Conservation (phyloP, 2,888 invertebrate genomes). For the Melinopterus prodromus region DNA sequence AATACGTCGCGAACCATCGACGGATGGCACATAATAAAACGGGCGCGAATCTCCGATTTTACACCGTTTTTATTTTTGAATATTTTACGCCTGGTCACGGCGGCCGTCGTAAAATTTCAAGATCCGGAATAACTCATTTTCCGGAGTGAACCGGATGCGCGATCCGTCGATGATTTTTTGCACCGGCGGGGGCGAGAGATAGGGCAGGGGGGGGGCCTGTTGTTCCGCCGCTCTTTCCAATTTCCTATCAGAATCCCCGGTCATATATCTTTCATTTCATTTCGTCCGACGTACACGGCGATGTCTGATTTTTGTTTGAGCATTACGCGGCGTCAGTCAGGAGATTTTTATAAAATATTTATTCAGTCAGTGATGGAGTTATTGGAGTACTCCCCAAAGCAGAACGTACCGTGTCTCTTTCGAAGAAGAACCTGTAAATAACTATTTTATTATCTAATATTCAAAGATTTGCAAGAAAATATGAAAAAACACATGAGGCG, state of each 20-base stretch:
- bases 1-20: neutral
- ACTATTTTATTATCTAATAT: too few species aligned
- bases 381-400: too few species aligned
- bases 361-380: too few species aligned
- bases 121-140: neutral
- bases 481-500: too few species aligned
- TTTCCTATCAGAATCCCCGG: neutral
- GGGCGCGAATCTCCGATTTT: neutral
- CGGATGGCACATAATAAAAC: neutral
- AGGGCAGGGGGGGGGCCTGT: neutral
- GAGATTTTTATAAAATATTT: too few species aligned
- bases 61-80: slow-evolving; percentile 4
- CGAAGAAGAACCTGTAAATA: too few species aligned
- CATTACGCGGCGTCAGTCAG: neutral
- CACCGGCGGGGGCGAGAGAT: neutral
- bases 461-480: too few species aligned
- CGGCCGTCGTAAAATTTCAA: neutral
- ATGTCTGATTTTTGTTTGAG: neutral
- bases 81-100: neutral
- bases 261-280: slow-evolving; percentile 4
- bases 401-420: too few species aligned
- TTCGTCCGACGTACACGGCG: neutral
- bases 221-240: neutral
- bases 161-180: neutral
- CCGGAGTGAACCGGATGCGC: neutral